phyloP scores from a whole-genome alignment of 23 tunicate genomes.

The Trididemnum miniatum region DNA sequence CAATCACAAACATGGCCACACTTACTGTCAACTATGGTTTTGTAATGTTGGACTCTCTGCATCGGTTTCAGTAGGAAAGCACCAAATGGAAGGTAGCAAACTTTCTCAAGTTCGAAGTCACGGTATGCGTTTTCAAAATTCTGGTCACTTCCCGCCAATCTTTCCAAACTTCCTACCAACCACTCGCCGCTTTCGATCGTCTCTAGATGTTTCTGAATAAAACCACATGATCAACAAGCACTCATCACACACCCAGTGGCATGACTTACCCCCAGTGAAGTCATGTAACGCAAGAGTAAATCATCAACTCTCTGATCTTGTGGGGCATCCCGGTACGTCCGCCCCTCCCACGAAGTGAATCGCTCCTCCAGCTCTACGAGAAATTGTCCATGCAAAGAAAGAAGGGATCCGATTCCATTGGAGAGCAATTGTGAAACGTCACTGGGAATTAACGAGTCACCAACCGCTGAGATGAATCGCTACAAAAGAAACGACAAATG shows the following conservation, averaged over 20 bases:
- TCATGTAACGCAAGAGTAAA: constrained; percentile 49
- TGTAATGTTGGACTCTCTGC: constrained; percentile 84
- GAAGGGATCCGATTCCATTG: constrained; percentile 60
- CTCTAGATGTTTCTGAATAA: constrained; percentile 46
- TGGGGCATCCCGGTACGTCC: constrained; percentile 4
- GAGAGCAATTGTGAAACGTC: constrained; percentile 60
- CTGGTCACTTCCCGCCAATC: constrained; percentile 44
- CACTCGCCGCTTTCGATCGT: constrained; percentile 64
- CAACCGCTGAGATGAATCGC: too few species aligned
- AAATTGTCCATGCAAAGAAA: constrained; percentile 65
- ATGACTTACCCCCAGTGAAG: constrained; percentile 49
- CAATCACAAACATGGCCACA: too few species aligned
- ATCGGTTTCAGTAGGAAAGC: constrained; percentile 92
- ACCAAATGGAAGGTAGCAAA: constrained; percentile 94
- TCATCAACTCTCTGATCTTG: constrained; percentile 59
- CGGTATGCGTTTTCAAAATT: constrained; percentile 65
- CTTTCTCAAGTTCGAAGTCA: constrained; percentile 84
- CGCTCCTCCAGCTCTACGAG: constrained; percentile 63
- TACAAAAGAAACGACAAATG: too few species aligned
- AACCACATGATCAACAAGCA: too few species aligned
- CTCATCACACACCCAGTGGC: too few species aligned
- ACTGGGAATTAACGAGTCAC: constrained; percentile 55
- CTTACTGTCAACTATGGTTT: constrained; percentile 65
- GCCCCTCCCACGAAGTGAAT: constrained; percentile 70
- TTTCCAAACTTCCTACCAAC: constrained; percentile 55